A percentile compares a stretch with the other conserved stretches of the same genome.
phyloP scores from a whole-genome alignment of 2,797 vertebrate species.

The Apogon hyalosoma region DNA sequence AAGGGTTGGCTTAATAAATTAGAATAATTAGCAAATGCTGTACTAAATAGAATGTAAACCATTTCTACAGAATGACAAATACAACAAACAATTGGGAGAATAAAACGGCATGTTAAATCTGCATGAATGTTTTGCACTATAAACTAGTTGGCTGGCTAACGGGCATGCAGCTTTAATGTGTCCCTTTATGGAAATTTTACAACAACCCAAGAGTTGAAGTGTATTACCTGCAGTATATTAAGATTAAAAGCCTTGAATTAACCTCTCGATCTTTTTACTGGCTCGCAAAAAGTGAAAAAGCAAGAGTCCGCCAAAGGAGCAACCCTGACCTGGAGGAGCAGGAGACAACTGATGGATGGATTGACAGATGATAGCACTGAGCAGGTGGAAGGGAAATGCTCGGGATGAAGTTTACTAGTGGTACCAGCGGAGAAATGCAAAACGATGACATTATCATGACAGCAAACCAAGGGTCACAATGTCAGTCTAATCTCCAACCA shows the following conservation, averaged over 20 bases:
- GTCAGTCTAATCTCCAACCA: constrained; percentile 72
- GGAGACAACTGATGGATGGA: not conserved
- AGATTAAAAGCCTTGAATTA: constrained; percentile 7
- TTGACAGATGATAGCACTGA: constrained; percentile 20
- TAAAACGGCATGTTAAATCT: too few relatives aligned
- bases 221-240: constrained; percentile 1
- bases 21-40: not conserved
- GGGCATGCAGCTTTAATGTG: too few relatives aligned
- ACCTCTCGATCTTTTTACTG: not conserved
- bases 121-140: too few relatives aligned
- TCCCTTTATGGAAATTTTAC: not conserved
- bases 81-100: not conserved
- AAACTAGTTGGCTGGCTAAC: too few relatives aligned
- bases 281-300: not conserved
- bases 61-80: not conserved
- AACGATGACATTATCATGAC: constrained; percentile 52
- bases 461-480: constrained; percentile 60
- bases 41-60: not conserved
- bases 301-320: constrained; percentile 6
- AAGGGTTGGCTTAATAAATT: too few relatives aligned
- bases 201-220: constrained; percentile 3
- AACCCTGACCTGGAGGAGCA: constrained; percentile 17
- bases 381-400: constrained; percentile 35
- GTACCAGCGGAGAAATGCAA: constrained; percentile 40
- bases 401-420: constrained; percentile 34